Evolutionary conservation across 2,113 vertebrate species (phyloP).

Genomic region (Toxotes chatareus): DNA sequence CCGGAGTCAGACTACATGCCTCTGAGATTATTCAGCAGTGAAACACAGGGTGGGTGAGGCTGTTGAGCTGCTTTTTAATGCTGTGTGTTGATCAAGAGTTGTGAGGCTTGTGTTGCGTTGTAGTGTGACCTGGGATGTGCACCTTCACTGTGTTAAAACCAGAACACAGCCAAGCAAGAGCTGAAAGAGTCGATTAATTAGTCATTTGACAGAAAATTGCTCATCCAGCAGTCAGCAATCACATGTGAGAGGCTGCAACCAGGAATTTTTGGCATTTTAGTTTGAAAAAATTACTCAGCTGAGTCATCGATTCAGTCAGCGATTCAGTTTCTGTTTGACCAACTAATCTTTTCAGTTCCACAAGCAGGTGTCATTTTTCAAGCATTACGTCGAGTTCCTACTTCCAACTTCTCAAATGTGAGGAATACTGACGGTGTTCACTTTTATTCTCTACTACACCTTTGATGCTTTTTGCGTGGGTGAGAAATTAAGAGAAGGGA

Average conservation of each 20-base stretch:
- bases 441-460: not conserved
- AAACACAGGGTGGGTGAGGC: conserved; percentile 28
- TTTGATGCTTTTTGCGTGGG: too few relatives aligned
- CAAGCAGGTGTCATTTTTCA: not conserved
- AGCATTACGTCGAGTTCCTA: too few relatives aligned
- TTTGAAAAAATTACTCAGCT: too few relatives aligned
- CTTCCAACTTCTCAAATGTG: too few relatives aligned
- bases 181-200: not conserved
- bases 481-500: too few relatives aligned
- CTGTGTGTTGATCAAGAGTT: not conserved
- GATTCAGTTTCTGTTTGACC: not conserved
- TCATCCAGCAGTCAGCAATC: not conserved
- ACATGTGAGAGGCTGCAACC: not conserved
- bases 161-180: not conserved
- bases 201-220: not conserved
- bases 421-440: not conserved
- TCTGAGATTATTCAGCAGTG: conserved; percentile 22
- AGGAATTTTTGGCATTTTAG: not conserved
- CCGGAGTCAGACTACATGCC: conserved; percentile 15
- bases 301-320: too few relatives aligned
- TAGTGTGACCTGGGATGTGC: not conserved
- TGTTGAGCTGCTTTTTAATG: not conserved
- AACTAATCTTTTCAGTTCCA: not conserved
- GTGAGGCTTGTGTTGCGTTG: not conserved
- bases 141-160: not conserved